phyloP scores from a whole-genome alignment of 2,888 invertebrate genomes.

The Euphydryas editha region DNA sequence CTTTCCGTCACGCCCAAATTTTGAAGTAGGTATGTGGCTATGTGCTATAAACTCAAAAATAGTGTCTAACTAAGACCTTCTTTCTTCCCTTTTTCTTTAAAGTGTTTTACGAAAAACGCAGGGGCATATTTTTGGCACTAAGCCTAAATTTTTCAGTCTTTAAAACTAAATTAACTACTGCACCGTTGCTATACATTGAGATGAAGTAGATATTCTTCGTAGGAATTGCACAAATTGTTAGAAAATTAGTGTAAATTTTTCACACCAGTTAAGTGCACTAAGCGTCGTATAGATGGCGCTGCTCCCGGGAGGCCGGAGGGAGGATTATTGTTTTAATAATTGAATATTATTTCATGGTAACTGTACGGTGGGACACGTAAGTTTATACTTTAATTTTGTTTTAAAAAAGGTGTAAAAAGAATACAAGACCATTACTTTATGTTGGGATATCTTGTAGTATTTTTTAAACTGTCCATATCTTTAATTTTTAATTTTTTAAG shows the following conservation, averaged over 20 bases:
- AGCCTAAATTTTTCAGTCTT: too few species aligned
- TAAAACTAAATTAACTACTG: too few species aligned
- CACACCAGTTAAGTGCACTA: constrained; percentile 40
- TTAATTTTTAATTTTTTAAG: not conserved
- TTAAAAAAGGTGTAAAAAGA: not conserved
- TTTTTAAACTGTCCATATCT: not conserved
- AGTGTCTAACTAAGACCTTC: too few species aligned
- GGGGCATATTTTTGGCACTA: too few species aligned
- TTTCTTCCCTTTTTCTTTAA: too few species aligned
- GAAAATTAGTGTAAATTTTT: constrained; percentile 26
- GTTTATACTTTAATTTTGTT: constrained; percentile 41
- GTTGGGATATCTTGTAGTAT: not conserved
- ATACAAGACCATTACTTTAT: too few species aligned
- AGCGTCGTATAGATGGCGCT: constrained; percentile 54
- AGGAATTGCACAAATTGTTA: not conserved
- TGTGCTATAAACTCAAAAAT: too few species aligned
- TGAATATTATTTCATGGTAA: constrained; percentile 69
- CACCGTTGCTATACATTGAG: too few species aligned
- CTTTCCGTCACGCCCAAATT: too few species aligned
- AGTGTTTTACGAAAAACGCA: too few species aligned
- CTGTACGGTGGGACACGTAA: constrained; percentile 49
- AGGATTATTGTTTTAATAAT: constrained; percentile 76
- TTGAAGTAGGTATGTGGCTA: too few species aligned
- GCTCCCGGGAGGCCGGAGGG: constrained; percentile 51
- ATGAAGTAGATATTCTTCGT: not conserved